Evolutionary conservation across 2,888 invertebrate genomes (phyloP), one percentile per base, ranked within the genome.

Genomic region (Pimpla rufipes): DNA sequence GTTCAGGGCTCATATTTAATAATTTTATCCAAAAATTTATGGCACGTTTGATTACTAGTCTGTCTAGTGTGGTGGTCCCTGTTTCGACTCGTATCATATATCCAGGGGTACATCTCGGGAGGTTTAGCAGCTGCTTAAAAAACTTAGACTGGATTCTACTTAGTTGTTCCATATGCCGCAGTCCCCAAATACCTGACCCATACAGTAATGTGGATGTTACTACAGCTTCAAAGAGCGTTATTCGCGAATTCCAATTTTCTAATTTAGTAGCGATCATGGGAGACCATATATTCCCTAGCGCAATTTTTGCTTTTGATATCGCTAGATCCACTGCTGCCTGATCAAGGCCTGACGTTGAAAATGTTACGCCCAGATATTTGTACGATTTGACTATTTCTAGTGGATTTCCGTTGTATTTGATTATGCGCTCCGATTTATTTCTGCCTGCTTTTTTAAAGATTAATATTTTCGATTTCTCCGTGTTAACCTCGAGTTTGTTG

Each of bases 401-500:
- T 0, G 23, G 18, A 1, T 4, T 29, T 1, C 50, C 37, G 0
- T 47, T 59, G 18, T 84, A 85, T 21, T 76, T 77, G 2, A 79
- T 16, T 75, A 1, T n/a, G 40, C 68, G 29, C 3, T 16, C 6
- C 59, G 74, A 79, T 11, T 45, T 74, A 0, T 5, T 4, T 10
- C 77, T 40, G 10, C 79, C 76, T 4, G 66, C 64, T 67, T 83
- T 86, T 35, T 77, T 64, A 16, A 73, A 85, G 3, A 80, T 74
- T 21, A 84, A 4, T 37, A 66, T 45, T 6, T 76, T 67, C 0
- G 67, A 40, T 42, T 57, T 57, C 37, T 47, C 8, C n/a, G n/a
- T n/a, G n/a, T n/a, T n/a, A n/a, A n/a, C n/a, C n/a, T n/a, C n/a
- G n/a, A n/a, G n/a, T n/a, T 47, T 2, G 7, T 77, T 77, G 59